Conservation (phyloP, 2,113 vertebrate genomes). For the Struthidea cinerea region DNA sequence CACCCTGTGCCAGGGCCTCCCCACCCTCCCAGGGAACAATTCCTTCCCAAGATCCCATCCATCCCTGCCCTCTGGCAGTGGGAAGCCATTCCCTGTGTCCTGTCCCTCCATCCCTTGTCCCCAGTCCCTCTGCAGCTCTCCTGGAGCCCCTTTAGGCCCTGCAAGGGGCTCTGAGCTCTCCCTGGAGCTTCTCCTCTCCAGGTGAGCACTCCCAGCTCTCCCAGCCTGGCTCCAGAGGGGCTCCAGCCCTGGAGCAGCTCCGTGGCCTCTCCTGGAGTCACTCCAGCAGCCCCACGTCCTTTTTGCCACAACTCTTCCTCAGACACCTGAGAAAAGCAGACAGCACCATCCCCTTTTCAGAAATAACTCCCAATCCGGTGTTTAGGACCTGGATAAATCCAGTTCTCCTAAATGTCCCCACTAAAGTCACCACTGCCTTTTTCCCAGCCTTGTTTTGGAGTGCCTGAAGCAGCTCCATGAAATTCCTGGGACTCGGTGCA, state of each 20-base stretch:
- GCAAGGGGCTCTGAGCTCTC: background rate
- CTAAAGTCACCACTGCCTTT: background rate
- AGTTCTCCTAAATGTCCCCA: background rate
- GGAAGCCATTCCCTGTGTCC: background rate
- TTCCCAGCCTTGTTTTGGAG: background rate
- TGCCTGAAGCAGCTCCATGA: background rate
- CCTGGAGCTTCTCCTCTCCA: background rate
- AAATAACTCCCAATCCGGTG: background rate
- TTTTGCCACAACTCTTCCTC: background rate
- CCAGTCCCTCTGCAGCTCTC: background rate
- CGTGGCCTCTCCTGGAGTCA: rapidly evolving
- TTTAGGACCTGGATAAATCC: background rate
- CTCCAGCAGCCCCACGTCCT: rapidly evolving
- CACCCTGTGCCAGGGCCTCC: background rate
- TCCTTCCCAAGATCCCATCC: background rate
- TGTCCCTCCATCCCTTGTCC: background rate
- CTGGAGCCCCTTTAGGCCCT: background rate
- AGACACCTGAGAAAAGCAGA: background rate
- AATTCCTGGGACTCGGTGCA: background rate
- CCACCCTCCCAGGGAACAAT: background rate
- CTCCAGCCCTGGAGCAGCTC: background rate
- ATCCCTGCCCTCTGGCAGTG: background rate
- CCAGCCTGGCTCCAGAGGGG: background rate
- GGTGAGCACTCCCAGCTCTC: background rate
- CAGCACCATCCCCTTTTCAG: background rate